Percentiles rank a stretch among this genome's conserved stretches.
Conservation (phyloP, 64 coral and sea anemone genomes). For the Stichodactyla helianthus region DNA sequence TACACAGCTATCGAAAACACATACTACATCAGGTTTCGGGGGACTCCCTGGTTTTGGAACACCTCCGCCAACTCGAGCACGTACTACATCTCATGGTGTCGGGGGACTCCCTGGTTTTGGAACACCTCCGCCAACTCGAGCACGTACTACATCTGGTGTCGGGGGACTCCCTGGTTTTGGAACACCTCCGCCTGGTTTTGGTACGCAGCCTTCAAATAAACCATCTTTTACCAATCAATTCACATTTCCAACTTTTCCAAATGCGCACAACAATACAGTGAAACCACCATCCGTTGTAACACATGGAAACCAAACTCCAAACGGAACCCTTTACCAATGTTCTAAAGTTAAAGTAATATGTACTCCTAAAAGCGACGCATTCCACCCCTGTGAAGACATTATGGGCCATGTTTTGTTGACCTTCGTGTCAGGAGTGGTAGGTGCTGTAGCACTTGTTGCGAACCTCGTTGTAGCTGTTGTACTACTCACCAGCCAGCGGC, state of each 20-base stretch:
- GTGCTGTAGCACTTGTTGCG: constrained; percentile 54
- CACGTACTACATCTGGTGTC: background rate
- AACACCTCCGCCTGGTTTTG: background rate
- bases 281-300: background rate
- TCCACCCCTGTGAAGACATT: constrained; percentile 91
- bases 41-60: background rate
- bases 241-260: background rate
- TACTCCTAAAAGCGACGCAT: constrained; percentile 60
- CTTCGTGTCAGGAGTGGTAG: constrained; percentile 62
- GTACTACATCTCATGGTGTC: background rate
- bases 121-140: background rate
- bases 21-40: background rate
- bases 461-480: constrained; percentile 76
- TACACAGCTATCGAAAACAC: background rate
- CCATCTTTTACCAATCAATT: too few relatives aligned
- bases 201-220: background rate
- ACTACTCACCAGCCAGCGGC: constrained; percentile 59
- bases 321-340: background rate
- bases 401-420: constrained; percentile 90
- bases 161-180: background rate
- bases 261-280: constrained; percentile 2
- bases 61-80: background rate
- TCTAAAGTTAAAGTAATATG: constrained; percentile 35
- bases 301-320: constrained; percentile 33
- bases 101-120: background rate